Percentiles rank a stretch among this genome's conserved stretches.
Evolutionary conservation across 2,113 vertebrate species (phyloP).

Genomic region (Ia io): DNA sequence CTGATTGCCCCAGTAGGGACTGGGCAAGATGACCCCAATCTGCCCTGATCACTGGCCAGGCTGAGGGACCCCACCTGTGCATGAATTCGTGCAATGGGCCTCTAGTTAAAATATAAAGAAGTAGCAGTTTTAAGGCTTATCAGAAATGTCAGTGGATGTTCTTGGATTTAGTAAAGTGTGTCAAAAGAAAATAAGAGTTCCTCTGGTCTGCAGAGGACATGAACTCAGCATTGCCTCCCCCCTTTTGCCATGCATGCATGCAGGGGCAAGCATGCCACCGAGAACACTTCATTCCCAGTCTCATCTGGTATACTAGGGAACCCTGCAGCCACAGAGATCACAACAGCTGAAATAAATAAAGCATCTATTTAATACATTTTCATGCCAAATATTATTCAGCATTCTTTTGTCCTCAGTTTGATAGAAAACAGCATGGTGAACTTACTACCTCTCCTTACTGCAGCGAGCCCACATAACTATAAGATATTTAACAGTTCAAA

Average conservation of each 20-base stretch:
- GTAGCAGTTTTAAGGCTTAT: slow-evolving; percentile 53
- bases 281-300: slow-evolving; percentile 56
- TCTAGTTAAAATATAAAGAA: slow-evolving; percentile 24
- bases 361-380: slow-evolving; percentile 71
- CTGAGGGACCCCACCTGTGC: no score
- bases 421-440: slow-evolving; percentile 75
- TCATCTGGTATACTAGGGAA: slow-evolving; percentile 75
- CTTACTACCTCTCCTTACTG: slow-evolving; percentile 62
- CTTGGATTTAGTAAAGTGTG: slow-evolving; percentile 59
- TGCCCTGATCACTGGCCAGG: no score
- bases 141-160: slow-evolving; percentile 42
- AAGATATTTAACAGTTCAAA: slow-evolving; percentile 57
- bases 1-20: no score
- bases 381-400: slow-evolving; percentile 79
- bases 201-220: slow-evolving; percentile 49
- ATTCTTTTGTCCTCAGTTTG: slow-evolving; percentile 78
- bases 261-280: slow-evolving; percentile 48
- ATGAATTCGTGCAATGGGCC: no score
- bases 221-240: slow-evolving; percentile 52
- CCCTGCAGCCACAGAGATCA: slow-evolving; percentile 75
- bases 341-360: slow-evolving; percentile 83
- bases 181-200: slow-evolving; percentile 70
- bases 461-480: slow-evolving; percentile 69
- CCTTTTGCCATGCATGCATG: slow-evolving; percentile 40
- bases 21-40: no score